A percentile compares a stretch with the other conserved stretches of the same genome.
These are phyloP conservation scores for Pardalotus punctatus DNA, from an alignment of 2,113 vertebrate genomes.

Conservation along the genomic window DNA sequence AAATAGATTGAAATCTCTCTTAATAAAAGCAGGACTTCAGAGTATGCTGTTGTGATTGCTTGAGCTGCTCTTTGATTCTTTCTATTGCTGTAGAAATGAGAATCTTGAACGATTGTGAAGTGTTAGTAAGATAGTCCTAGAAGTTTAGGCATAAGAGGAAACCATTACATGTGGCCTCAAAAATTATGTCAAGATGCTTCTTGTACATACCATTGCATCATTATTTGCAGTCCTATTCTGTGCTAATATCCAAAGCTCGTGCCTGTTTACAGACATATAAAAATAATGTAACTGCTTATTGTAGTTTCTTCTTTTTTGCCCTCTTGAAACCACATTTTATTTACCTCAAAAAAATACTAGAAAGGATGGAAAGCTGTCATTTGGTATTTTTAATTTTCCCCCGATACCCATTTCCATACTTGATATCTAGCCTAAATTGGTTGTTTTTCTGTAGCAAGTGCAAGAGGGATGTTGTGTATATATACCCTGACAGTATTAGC, in stretches of 20 bases:
- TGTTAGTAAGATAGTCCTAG: not conserved
- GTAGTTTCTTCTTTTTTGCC: not conserved
- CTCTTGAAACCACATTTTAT: not conserved
- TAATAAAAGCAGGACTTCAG: not conserved
- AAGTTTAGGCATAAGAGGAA: not conserved
- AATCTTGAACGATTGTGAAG: not conserved
- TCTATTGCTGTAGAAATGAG: not conserved
- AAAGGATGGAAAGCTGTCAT: not conserved
- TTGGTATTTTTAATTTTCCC: not conserved
- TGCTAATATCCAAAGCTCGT: not conserved
- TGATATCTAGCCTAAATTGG: not conserved
- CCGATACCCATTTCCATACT: accelerated
- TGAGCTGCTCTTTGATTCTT: not conserved
- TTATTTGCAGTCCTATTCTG: not conserved
- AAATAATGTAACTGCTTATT: not conserved
- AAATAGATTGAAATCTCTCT: not conserved
- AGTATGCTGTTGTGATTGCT: not conserved
- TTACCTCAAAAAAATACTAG: not conserved
- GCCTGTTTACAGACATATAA: not conserved
- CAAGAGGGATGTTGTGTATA: not conserved
- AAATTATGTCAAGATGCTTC: not conserved
- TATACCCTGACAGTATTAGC: not conserved
- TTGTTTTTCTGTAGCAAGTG: not conserved
- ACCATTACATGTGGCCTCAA: not conserved
- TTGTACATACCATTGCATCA: not conserved